A percentile compares a stretch with the other conserved stretches of the same genome.
phyloP scores from a whole-genome alignment of 1,140 invertebrate species.

The Monochamus saltuarius region DNA sequence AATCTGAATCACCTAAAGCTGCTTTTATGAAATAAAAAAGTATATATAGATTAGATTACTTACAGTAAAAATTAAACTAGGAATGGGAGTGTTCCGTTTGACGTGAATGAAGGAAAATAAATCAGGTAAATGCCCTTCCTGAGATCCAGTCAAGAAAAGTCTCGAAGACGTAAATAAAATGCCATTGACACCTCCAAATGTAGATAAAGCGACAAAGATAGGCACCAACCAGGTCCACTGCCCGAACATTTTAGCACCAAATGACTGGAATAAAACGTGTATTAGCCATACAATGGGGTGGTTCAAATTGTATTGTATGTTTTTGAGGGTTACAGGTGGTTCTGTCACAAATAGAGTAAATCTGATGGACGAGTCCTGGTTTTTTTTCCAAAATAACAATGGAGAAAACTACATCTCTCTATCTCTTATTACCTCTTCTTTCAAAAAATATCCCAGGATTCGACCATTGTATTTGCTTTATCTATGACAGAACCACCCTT shows the following conservation, averaged over 20 bases:
- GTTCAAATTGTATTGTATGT: too few relatives aligned
- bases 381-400: too few relatives aligned
- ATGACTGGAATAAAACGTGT: slow-evolving; percentile 60
- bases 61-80: slow-evolving; percentile 77
- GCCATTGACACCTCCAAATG: slow-evolving; percentile 87
- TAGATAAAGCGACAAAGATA: slow-evolving; percentile 83
- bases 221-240: slow-evolving; percentile 79
- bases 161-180: slow-evolving; percentile 87
- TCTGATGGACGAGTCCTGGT: too few relatives aligned
- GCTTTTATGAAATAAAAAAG: not conserved
- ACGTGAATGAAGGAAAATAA: slow-evolving; percentile 78
- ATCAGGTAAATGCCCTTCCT: slow-evolving; percentile 79
- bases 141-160: slow-evolving; percentile 73
- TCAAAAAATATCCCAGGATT: too few relatives aligned
- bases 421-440: too few relatives aligned
- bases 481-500: too few relatives aligned
- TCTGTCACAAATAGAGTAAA: too few relatives aligned
- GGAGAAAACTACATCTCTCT: too few relatives aligned
- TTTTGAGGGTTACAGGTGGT: too few relatives aligned
- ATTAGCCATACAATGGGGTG: too few relatives aligned
- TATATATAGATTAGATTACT: too few relatives aligned
- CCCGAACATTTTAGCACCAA: slow-evolving; percentile 78
- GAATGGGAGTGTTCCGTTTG: slow-evolving; percentile 75
- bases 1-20: not conserved
- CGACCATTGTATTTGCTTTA: too few relatives aligned